These are phyloP conservation scores for Bruchidius siliquastri DNA, from an alignment of 2,888 invertebrate species.

Conservation along the genomic window DNA sequence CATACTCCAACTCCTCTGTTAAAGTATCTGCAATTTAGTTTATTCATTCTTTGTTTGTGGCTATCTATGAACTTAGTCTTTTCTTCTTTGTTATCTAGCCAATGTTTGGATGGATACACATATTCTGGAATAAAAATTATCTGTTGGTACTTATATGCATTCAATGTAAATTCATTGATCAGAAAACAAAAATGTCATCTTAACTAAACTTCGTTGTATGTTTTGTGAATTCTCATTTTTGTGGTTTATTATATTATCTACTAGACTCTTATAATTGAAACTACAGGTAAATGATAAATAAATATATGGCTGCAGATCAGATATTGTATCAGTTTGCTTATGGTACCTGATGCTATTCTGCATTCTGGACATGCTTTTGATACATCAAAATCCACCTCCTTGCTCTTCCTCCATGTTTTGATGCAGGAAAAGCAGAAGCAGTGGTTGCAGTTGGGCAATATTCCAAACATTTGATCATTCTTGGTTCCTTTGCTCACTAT, in stretches of 20 bases:
- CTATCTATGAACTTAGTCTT: slow-evolving; percentile 66
- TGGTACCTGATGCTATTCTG: slow-evolving; percentile 26
- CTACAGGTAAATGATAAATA: no score
- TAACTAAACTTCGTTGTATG: no score
- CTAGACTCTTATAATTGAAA: no score
- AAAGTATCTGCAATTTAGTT: slow-evolving; percentile 66
- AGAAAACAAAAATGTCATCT: no score
- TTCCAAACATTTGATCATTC: slow-evolving; percentile 27
- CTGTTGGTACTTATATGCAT: no score
- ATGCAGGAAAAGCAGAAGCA: slow-evolving; percentile 31
- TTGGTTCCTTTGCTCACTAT: slow-evolving; percentile 22
- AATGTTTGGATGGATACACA: slow-evolving; percentile 72
- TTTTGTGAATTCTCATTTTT: no score
- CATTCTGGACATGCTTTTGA: slow-evolving; percentile 32
- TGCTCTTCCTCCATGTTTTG: slow-evolving; percentile 29
- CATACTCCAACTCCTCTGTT: slow-evolving; percentile 69
- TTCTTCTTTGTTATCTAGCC: slow-evolving; percentile 71
- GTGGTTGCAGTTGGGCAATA: slow-evolving; percentile 31
- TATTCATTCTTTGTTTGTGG: slow-evolving; percentile 63
- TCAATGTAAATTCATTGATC: no score
- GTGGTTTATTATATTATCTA: no score
- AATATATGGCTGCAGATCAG: no score
- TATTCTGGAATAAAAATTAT: slow-evolving; percentile 52
- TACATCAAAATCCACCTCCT: slow-evolving; percentile 29
- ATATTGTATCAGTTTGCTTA: no score